Evolutionary conservation across 1,140 invertebrate species (phyloP).

Genomic region (Campodea augens): DNA sequence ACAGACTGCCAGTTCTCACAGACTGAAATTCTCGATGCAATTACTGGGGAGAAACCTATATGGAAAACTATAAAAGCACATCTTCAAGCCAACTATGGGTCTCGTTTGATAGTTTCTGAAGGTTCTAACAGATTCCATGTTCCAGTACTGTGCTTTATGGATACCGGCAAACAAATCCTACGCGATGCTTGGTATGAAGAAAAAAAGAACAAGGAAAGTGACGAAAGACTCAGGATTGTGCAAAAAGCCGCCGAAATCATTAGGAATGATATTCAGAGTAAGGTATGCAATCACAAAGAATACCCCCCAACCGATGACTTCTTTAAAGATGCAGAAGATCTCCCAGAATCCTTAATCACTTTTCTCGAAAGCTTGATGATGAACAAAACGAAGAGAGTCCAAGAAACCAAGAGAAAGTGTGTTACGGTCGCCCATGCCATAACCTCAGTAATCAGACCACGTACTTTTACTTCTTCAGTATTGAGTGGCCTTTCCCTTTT

Average conservation of each 20-base stretch:
- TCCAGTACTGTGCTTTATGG: not conserved
- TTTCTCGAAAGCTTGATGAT: not conserved
- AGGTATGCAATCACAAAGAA: slow-evolving; percentile 15
- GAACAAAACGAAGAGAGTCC: not conserved
- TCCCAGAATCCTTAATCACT: slow-evolving; percentile 1
- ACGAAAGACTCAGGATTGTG: slow-evolving; percentile 15
- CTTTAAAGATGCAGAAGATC: not conserved
- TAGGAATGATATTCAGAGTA: slow-evolving; percentile 18
- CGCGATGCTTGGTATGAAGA: not conserved
- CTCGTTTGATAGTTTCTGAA: not conserved
- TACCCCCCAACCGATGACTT: slow-evolving; percentile 19
- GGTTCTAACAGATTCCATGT: not conserved
- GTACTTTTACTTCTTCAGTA: not conserved
- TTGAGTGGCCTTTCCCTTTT: not conserved
- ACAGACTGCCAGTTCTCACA: too few relatives aligned
- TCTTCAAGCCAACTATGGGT: not conserved
- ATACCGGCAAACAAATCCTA: not conserved
- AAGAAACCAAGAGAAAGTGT: not conserved
- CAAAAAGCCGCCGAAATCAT: slow-evolving; percentile 20
- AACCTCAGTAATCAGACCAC: not conserved
- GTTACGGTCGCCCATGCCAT: not conserved
- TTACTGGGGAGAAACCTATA: not conserved
- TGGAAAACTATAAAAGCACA: not conserved
- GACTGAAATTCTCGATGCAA: not conserved
- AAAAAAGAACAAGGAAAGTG: not conserved